Base-by-base conservation (phyloP, 2,888 invertebrate genomes). In the Ganaspis brasiliensis region DNA sequence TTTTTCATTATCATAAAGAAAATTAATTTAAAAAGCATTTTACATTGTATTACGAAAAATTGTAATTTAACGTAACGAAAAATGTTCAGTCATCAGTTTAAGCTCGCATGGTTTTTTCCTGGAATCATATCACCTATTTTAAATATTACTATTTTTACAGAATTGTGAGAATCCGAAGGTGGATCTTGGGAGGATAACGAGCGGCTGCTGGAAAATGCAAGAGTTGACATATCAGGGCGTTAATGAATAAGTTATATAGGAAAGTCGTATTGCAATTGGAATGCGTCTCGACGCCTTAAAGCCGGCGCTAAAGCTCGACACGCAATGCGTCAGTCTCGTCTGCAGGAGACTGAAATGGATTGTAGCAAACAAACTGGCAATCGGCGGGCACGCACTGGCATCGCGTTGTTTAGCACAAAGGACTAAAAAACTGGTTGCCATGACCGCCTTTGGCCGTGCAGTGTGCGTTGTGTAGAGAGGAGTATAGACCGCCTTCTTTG, bases 191-290 rank as follows among this genome's bases (percentile, higher is more conserved):
- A 10, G 19, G 37, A 19, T 61, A 61, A 61, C 37, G 35, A 61
- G 37, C 61, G 12, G 35, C 61, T 35, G 21, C 35, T 63, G 37
- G 61, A 10, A 40, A 63, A 63, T 37, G 37, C 37, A 21, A 37
- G 49, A 45, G 72, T 52, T 52, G 70, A 70, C 61, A 59, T 37
- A 56, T 70, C 63, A 21, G 73, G 49, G 79, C 78, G 76, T 79
- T 73, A 70, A 76, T 79, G 79, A 76, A 80, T 80, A 76, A 73
- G 76, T 76, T 76, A 80, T 76, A 80, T 80, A 70, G 49, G 72
- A 61, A 24, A 31, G 37, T 57, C 55, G 57, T 57, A 55, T 70
- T 55, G 31, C 52, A 63, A 70, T 74, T 55, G 70, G 74, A 74
- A 74, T 74, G 74, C 52, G 70, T 71, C 40, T 40, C 70, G 74